A percentile compares a stretch with the other conserved stretches of the same genome.
Conservation (phyloP, 1,140 invertebrate species). For the Heliothis virescens region DNA sequence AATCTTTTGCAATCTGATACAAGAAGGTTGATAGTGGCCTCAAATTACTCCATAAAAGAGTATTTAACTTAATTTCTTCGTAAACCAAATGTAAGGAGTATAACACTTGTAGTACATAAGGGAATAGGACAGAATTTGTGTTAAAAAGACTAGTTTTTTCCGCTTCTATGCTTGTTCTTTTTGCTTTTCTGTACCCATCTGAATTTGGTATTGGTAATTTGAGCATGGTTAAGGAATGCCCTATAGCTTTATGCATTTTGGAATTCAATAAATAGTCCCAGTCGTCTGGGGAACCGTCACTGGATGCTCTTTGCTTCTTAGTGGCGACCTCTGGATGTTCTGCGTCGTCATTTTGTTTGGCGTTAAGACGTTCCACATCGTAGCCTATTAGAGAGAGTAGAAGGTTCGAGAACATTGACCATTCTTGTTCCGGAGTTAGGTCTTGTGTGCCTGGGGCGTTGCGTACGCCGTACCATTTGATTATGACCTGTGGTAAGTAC, state of each 20-base stretch:
- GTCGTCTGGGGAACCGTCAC: constrained; percentile 90
- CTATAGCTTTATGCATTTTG: constrained; percentile 84
- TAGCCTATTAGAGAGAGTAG: constrained; percentile 91
- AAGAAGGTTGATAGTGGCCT: constrained; percentile 91
- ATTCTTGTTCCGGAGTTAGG: constrained; percentile 92
- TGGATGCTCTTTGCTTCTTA: constrained; percentile 88
- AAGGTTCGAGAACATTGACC: constrained; percentile 91
- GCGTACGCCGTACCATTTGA: constrained; percentile 94
- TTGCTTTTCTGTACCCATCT: constrained; percentile 55
- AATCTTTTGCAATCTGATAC: constrained; percentile 92
- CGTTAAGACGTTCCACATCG: constrained; percentile 88
- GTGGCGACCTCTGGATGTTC: constrained; percentile 83
- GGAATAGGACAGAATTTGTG: constrained; percentile 90
- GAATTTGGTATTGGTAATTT: constrained; percentile 63
- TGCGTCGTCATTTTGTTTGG: constrained; percentile 73
- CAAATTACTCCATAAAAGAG: constrained; percentile 89
- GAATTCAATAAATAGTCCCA: constrained; percentile 92
- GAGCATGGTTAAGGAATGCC: constrained; percentile 68
- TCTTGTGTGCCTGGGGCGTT: constrained; percentile 95
- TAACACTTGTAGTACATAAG: constrained; percentile 91
- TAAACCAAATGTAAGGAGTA: constrained; percentile 95
- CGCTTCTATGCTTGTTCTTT: constrained; percentile 57
- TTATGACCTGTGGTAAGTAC: constrained; percentile 86
- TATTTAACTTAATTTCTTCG: constrained; percentile 95
- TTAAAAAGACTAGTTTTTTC: constrained; percentile 87